A percentile compares a stretch with the other conserved stretches of the same genome.
phyloP scores from a whole-genome alignment of 2,113 vertebrate genomes.

The Phyllostomus hastatus region DNA sequence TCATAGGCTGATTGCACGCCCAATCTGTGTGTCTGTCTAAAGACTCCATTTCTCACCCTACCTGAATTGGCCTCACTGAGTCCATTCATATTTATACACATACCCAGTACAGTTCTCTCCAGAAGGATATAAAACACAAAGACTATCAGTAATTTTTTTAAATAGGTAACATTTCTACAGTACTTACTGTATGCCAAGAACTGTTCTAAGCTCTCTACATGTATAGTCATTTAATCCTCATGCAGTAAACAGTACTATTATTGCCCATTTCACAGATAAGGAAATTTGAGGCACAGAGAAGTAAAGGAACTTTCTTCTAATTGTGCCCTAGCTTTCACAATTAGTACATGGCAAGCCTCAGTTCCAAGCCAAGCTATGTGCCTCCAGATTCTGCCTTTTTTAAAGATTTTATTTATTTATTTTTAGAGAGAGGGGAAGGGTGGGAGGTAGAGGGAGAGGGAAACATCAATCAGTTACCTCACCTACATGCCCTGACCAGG shows the following conservation, averaged over 20 bases:
- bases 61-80: background rate
- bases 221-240: constrained; percentile 7
- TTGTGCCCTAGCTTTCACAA: background rate
- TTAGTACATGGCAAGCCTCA: background rate
- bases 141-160: background rate
- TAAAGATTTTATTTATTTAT: too few relatives aligned
- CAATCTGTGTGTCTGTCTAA: background rate
- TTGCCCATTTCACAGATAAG: background rate
- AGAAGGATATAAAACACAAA: background rate
- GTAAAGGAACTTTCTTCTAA: background rate
- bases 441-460: too few relatives aligned
- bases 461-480: too few relatives aligned
- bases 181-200: background rate
- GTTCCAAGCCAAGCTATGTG: background rate
- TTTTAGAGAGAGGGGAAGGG: too few relatives aligned
- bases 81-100: background rate
- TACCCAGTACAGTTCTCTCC: background rate
- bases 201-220: background rate
- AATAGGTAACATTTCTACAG: background rate
- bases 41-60: background rate
- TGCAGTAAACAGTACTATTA: background rate
- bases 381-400: background rate
- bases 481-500: too few relatives aligned
- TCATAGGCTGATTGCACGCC: background rate
- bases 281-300: background rate